These are phyloP conservation scores for Anarsia innoxiella DNA, from an alignment of 2,888 invertebrate species.

Conservation along the genomic window DNA sequence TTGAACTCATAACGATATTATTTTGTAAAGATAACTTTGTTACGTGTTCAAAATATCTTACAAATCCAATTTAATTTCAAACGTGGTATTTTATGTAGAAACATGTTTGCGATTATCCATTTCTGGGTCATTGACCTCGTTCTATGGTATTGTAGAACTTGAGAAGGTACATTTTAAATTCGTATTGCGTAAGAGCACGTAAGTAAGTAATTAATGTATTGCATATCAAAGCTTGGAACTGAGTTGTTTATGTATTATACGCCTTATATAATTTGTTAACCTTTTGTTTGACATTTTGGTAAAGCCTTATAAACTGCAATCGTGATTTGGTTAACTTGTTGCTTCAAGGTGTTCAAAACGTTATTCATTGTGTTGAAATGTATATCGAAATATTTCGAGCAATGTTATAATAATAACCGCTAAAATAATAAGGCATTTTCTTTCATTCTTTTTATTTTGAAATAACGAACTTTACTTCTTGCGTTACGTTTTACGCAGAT, in stretches of 20 bases:
- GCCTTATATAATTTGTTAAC: conserved; percentile 57
- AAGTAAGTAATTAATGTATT: conserved; percentile 45
- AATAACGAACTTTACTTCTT: too few species aligned
- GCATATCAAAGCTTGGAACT: conserved; percentile 39
- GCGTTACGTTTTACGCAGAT: too few species aligned
- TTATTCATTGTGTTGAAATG: too few species aligned
- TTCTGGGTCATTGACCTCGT: conserved; percentile 64
- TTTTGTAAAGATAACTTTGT: too few species aligned
- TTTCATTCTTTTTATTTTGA: too few species aligned
- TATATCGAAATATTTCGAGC: too few species aligned
- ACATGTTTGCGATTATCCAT: conserved; percentile 49
- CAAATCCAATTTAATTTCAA: conserved; percentile 23
- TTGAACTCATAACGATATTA: conserved; percentile 29
- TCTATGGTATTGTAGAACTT: conserved; percentile 7
- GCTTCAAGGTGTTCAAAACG: too few species aligned
- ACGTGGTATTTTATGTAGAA: conserved; percentile 36
- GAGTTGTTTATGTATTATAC: conserved; percentile 21
- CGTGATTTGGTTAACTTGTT: conserved; percentile 42
- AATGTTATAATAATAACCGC: too few species aligned
- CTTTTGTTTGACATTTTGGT: conserved; percentile 60
- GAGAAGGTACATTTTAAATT: conserved; percentile 6
- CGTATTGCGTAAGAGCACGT: conserved; percentile 10
- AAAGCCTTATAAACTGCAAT: conserved; percentile 43
- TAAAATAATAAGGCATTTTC: too few species aligned
- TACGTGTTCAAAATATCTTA: neutral